Evolutionary conservation across 2,888 invertebrate genomes (phyloP), one percentile per base, ranked within the genome.

Genomic region (Penaeus monodon): DNA sequence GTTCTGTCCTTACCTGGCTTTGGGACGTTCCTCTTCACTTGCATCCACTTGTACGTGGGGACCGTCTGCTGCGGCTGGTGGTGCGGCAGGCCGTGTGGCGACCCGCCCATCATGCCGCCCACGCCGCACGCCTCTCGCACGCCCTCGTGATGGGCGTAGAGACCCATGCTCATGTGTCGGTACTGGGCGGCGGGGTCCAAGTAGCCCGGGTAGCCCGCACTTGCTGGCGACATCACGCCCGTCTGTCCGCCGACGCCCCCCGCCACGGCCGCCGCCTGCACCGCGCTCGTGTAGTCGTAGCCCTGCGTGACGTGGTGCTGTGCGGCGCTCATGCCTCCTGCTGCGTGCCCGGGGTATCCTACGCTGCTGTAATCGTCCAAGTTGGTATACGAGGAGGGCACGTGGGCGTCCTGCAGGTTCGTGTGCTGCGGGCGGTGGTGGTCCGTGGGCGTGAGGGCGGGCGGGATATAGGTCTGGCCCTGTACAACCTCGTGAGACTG

Each of bases 11-110:
- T 91, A 93, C 98, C 96, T 91, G 98, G 97, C 93, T 98, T 98
- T 81, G 98, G 97, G 91, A 97, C 96, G 93, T 98, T 98, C 93
- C 99, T 94, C 93, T 99, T 99, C 91, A 99, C 97, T 94, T 98
- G 98, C 99, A 99, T 99, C 99, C 99, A 99, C 93, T 99, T 98
- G 93, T 98, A 99, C 0, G 98, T 98, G 44, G 97, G 97, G 89
- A 97, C 95, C 38, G 90, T 76, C 81, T 90, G 90, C 57, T 88
- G 89, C 22, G 90, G 90, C 81, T 90, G 89, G 73, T 89, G 89
- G 66, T 89, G 89, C 1, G 90, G 89, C 7, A 86, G 88, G 33
- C 84, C 86, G 66, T 86, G 86, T n/a, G 88, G 89, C 49, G 89
- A 82, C 10, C 85, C 89, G 12, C 81, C 88, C 76, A 88, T 88